phyloP scores from a whole-genome alignment of 1,140 invertebrate genomes.

The Calephelis nemesis region DNA sequence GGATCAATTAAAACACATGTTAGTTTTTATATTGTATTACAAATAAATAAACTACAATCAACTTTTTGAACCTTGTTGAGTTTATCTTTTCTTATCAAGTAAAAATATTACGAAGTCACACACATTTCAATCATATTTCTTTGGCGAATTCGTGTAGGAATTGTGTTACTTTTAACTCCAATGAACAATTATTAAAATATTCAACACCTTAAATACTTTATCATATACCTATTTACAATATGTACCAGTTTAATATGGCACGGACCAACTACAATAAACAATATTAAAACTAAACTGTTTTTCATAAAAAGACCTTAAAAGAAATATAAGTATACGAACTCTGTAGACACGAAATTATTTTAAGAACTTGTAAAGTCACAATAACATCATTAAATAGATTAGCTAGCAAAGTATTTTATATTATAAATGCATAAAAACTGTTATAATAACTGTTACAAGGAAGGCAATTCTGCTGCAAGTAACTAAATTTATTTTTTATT shows the following conservation, averaged over 20 bases:
- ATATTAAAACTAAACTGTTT: not conserved
- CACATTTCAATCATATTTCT: slow-evolving; percentile 37
- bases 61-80: slow-evolving; percentile 14
- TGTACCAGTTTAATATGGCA: slow-evolving; percentile 47
- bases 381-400: no score
- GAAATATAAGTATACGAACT: not conserved
- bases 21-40: slow-evolving; percentile 47
- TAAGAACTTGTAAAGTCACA: no score
- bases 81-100: not conserved
- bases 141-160: slow-evolving; percentile 56
- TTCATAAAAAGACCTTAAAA: not conserved
- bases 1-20: no score
- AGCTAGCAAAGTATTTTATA: no score
- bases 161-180: slow-evolving; percentile 22
- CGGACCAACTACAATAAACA: slow-evolving; percentile 20
- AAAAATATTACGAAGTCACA: slow-evolving; percentile 1
- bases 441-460: no score
- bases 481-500: no score
- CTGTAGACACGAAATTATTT: no score
- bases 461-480: no score
- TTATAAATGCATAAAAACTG: no score
- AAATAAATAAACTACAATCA: slow-evolving; percentile 65
- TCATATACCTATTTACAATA: slow-evolving; percentile 51
- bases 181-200: slow-evolving; percentile 22
- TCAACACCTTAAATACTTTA: slow-evolving; percentile 36